A percentile compares a stretch with the other conserved stretches of the same genome.
Evolutionary conservation across 2,797 vertebrate genomes (phyloP).

Genomic region (Oreochromis grahami): DNA sequence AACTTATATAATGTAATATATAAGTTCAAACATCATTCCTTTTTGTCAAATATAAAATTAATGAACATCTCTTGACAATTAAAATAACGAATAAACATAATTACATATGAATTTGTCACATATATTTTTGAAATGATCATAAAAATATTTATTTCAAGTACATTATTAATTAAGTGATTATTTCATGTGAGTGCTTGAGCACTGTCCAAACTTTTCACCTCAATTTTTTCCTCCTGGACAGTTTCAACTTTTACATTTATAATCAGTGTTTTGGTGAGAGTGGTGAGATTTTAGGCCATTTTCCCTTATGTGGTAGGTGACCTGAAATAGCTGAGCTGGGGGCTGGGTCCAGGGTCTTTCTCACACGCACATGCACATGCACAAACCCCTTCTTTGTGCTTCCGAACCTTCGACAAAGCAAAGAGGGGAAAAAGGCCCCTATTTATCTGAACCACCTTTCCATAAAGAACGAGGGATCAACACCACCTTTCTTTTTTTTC

Average conservation of each 20-base stretch:
- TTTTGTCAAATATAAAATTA: neutral
- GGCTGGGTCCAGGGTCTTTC: neutral
- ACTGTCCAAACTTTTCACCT: neutral
- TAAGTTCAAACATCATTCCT: neutral
- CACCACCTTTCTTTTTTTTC: slow-evolving; percentile 62
- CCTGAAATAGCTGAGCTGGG: neutral
- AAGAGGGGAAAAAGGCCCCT: slow-evolving; percentile 57
- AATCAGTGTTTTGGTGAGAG: neutral
- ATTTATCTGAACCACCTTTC: slow-evolving; percentile 84
- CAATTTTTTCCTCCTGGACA: neutral
- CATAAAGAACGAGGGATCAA: slow-evolving; percentile 76
- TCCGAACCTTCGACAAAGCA: slow-evolving; percentile 48
- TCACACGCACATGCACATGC: neutral
- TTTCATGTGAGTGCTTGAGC: neutral
- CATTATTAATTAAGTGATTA: neutral
- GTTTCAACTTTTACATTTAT: neutral
- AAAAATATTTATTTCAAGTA: neutral
- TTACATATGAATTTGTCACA: neutral
- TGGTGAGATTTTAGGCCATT: neutral
- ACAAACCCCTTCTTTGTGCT: slow-evolving; percentile 59
- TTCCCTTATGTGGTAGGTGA: neutral
- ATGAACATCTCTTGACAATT: neutral
- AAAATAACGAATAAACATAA: neutral
- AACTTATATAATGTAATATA: neutral
- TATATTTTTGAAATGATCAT: neutral